Evolutionary conservation across 2,113 vertebrate genomes (phyloP).

Genomic region (Pedionomus torquatus): DNA sequence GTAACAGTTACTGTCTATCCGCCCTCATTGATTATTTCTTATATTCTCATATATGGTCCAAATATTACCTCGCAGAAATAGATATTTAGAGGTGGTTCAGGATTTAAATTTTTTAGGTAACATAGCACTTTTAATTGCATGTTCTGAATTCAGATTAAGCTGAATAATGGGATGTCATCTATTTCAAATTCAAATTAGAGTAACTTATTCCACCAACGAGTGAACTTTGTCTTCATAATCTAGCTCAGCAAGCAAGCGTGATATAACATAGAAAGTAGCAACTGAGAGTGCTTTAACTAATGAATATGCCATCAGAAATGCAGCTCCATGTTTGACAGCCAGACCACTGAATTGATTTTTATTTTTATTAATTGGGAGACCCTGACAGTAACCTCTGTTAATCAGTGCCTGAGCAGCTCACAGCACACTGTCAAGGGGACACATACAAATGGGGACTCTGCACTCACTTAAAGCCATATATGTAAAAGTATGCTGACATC

Average conservation of each 20-base stretch:
- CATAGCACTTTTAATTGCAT: background rate
- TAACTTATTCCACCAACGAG: background rate
- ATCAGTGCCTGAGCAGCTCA: background rate
- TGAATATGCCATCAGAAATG: background rate
- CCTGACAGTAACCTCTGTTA: background rate
- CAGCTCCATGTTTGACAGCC: background rate
- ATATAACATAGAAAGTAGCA: background rate
- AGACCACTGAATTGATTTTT: background rate
- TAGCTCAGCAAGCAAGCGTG: background rate
- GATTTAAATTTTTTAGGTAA: background rate
- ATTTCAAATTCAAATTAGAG: background rate
- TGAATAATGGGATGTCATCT: background rate
- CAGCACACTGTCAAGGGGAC: background rate
- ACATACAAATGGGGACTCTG: fast-evolving
- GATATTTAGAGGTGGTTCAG: background rate
- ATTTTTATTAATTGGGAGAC: conserved; percentile 13
- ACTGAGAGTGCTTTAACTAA: background rate
- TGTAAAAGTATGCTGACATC: background rate
- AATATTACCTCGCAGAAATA: background rate
- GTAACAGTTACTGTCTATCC: background rate
- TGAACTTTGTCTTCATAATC: background rate
- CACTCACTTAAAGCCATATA: background rate
- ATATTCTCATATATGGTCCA: background rate
- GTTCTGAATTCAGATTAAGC: background rate
- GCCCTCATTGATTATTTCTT: background rate